Conservation (phyloP, 2,113 vertebrate species). For the Cephalopholis sonnerati region DNA sequence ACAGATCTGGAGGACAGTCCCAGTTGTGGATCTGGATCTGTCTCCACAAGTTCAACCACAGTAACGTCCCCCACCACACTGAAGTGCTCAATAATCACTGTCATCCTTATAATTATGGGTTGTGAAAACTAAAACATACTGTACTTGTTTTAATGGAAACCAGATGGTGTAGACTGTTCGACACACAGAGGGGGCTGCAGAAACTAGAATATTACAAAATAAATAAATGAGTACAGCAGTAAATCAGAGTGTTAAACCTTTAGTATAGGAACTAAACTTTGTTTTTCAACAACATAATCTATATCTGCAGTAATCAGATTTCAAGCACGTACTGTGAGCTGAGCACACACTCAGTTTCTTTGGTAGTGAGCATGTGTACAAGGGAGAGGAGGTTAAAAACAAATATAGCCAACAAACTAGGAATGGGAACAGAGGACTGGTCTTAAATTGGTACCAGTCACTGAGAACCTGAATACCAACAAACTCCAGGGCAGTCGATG, state of each 20-base stretch:
- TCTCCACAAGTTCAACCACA: slow-evolving; percentile 47
- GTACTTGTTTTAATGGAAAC: slow-evolving; percentile 49
- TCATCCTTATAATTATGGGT: slow-evolving; percentile 60
- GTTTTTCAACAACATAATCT: background rate
- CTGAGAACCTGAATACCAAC: background rate
- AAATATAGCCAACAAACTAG: background rate
- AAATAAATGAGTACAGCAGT: background rate
- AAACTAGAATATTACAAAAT: background rate
- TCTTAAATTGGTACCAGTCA: background rate
- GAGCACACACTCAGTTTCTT: too few species aligned
- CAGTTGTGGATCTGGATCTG: slow-evolving; percentile 27
- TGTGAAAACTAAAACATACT: slow-evolving; percentile 47
- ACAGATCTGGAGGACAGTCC: slow-evolving; percentile 25
- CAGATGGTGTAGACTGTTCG: slow-evolving; percentile 17
- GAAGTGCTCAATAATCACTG: slow-evolving; percentile 41
- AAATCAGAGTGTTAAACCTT: background rate
- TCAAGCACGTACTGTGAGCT: background rate
- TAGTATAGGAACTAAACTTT: background rate
- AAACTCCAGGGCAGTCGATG: background rate
- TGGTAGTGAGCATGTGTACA: background rate
- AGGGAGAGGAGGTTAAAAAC: background rate
- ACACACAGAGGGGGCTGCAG: background rate
- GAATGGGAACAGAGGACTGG: background rate
- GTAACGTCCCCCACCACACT: slow-evolving; percentile 12
- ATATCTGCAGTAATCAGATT: background rate